These are phyloP conservation scores for Tauraco erythrolophus DNA, from an alignment of 2,113 vertebrate genomes.

Conservation along the genomic window DNA sequence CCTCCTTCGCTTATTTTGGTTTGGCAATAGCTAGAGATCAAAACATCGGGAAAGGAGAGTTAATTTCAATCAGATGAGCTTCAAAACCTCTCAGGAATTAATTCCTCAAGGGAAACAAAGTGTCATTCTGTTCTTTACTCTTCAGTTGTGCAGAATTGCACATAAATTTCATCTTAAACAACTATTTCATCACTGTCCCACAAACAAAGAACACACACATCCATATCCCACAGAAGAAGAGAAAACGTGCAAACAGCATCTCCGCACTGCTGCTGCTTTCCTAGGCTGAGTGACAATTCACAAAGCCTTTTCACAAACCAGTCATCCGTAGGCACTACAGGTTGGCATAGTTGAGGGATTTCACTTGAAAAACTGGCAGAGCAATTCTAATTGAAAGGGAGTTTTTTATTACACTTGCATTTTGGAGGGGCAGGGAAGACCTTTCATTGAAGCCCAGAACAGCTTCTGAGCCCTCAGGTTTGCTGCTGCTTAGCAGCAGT, in stretches of 20 bases:
- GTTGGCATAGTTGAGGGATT: background rate
- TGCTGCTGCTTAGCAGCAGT: too few relatives aligned
- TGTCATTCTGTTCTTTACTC: background rate
- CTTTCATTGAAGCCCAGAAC: background rate
- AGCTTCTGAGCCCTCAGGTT: background rate
- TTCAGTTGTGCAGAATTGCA: accelerated
- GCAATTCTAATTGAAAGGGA: background rate
- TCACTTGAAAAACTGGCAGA: background rate
- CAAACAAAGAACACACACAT: background rate
- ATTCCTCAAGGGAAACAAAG: background rate
- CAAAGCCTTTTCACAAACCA: background rate
- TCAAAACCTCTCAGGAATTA: background rate
- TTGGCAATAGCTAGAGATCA: background rate
- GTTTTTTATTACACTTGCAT: background rate
- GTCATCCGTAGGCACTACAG: accelerated
- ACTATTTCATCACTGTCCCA: background rate
- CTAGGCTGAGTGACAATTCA: background rate
- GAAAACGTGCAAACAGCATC: background rate
- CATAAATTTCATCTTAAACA: accelerated
- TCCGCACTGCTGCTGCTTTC: background rate
- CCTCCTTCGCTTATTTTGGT: background rate
- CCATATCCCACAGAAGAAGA: background rate
- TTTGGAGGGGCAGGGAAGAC: background rate
- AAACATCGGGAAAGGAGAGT: background rate
- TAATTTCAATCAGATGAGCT: background rate